Percentiles rank a stretch among this genome's conserved stretches.
phyloP scores from a whole-genome alignment of 2,888 invertebrate species.

The Megaustenia siamemsis region DNA sequence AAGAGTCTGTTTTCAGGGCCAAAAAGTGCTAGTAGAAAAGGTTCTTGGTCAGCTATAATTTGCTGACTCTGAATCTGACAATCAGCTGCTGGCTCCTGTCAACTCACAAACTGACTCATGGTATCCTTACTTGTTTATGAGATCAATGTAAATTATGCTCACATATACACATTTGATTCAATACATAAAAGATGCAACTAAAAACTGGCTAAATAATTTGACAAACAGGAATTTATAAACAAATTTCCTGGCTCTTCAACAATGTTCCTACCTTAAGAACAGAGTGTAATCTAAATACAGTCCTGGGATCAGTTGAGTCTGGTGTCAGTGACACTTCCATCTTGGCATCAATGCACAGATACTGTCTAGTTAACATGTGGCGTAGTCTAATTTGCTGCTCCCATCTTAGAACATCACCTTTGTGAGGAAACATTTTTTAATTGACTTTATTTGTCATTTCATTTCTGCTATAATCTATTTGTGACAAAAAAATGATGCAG shows the following conservation, averaged over 20 bases:
- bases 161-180: not conserved
- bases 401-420: conserved; percentile 79
- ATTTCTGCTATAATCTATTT: too few relatives aligned
- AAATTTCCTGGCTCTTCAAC: not conserved
- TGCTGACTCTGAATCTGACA: too few relatives aligned
- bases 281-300: conserved; percentile 79
- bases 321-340: conserved; percentile 74
- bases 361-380: conserved; percentile 78
- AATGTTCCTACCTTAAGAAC: conserved; percentile 75
- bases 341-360: conserved; percentile 77
- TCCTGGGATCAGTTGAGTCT: conserved; percentile 77
- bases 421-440: conserved; percentile 38
- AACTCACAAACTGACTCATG: too few relatives aligned
- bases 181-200: not conserved
- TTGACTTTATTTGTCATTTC: too few relatives aligned
- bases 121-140: too few relatives aligned
- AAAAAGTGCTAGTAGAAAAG: too few relatives aligned
- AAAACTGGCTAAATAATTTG: not conserved
- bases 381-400: conserved; percentile 79
- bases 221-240: not conserved
- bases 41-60: too few relatives aligned
- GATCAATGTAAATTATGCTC: not conserved
- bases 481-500: too few relatives aligned
- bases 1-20: too few relatives aligned
- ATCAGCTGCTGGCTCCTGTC: too few relatives aligned